Conservation (phyloP, 2,888 invertebrate genomes). For the Clunio marinus region DNA sequence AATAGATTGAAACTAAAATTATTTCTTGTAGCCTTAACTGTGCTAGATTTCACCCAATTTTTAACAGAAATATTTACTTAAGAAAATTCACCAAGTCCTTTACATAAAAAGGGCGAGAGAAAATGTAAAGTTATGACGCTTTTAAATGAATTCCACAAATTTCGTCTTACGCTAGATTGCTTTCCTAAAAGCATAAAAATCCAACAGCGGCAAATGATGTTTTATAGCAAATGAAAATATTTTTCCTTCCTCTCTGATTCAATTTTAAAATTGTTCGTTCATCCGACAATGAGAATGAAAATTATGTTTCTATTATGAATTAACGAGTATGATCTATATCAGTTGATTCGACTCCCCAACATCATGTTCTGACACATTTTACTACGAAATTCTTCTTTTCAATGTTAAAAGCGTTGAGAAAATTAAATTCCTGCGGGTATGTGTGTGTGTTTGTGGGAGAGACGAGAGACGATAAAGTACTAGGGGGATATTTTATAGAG, state of each 20-base stretch:
- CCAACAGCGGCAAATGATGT: background rate
- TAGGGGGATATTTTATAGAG: background rate
- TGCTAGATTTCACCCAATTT: too few species aligned
- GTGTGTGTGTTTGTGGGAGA: too few species aligned
- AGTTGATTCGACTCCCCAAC: background rate
- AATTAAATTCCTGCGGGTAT: constrained; percentile 19
- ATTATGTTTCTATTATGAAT: constrained; percentile 35
- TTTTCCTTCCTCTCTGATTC: constrained; percentile 6
- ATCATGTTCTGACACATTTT: background rate
- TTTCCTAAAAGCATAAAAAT: background rate
- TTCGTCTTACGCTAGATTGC: constrained; percentile 30
- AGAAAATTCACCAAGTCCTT: background rate
- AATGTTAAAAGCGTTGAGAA: background rate
- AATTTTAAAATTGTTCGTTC: background rate
- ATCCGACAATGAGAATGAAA: constrained; percentile 24
- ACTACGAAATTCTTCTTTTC: background rate
- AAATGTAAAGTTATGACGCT: constrained; percentile 36
- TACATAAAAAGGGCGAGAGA: background rate
- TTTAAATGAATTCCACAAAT: constrained; percentile 32
- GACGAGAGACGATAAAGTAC: background rate
- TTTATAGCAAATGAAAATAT: background rate
- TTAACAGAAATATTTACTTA: background rate
- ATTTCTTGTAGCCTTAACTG: background rate
- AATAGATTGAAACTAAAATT: background rate
- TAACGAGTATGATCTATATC: constrained; percentile 32